phyloP scores from a whole-genome alignment of 2,888 invertebrate genomes.

The Lydus trimaculatus region DNA sequence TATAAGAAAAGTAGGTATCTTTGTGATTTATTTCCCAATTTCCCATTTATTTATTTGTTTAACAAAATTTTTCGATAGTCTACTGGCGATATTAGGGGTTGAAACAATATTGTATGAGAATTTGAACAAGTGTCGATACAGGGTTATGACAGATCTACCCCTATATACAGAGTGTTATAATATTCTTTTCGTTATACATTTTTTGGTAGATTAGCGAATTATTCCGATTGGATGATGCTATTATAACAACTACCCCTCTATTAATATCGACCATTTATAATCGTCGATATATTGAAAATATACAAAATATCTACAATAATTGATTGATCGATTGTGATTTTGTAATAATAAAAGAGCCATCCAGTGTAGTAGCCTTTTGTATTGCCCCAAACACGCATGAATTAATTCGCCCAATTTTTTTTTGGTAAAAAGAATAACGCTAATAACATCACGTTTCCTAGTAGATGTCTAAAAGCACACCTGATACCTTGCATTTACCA shows the following conservation, averaged over 20 bases:
- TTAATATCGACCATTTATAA: constrained; percentile 30
- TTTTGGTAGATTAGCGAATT: constrained; percentile 57
- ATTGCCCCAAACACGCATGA: constrained; percentile 46
- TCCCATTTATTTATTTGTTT: background rate
- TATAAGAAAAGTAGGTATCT: too few species aligned
- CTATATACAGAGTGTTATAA: constrained; percentile 17
- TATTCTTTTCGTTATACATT: background rate
- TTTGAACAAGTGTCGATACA: constrained; percentile 53
- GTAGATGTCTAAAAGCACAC: constrained; percentile 46
- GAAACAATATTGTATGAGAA: constrained; percentile 50
- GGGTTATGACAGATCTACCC: constrained; percentile 50
- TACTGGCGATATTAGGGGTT: too few species aligned
- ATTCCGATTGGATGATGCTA: constrained; percentile 56
- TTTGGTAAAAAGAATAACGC: constrained; percentile 39
- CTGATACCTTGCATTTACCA: constrained; percentile 46
- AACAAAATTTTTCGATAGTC: too few species aligned
- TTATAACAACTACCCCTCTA: constrained; percentile 48
- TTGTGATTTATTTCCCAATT: too few species aligned
- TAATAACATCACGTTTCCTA: constrained; percentile 55
- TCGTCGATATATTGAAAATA: constrained; percentile 26
- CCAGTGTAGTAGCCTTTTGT: too few species aligned
- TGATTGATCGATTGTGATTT: constrained; percentile 53
- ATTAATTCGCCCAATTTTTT: constrained; percentile 43
- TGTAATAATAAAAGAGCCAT: constrained; percentile 57
- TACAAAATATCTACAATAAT: constrained; percentile 31